phyloP scores from a whole-genome alignment of 1,140 invertebrate genomes.

The Trypoxylus dichotomus region DNA sequence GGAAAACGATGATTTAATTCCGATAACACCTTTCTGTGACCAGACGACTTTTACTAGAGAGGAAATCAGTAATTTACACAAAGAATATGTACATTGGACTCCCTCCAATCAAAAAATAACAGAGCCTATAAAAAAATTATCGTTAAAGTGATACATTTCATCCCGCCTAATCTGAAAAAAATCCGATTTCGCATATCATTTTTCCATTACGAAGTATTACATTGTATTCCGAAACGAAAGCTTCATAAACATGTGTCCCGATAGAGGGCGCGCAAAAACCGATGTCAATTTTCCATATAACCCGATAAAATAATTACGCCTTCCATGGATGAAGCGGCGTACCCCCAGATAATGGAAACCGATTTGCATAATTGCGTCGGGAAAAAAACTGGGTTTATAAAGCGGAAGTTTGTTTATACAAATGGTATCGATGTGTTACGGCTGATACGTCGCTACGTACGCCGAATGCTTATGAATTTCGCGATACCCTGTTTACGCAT shows the following conservation, averaged over 20 bases:
- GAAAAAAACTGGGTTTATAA: conserved; percentile 1
- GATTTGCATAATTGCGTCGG: conserved; percentile 19
- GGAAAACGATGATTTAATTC: no score
- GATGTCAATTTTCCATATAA: not conserved
- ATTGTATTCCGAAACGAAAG: not conserved
- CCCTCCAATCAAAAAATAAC: no score
- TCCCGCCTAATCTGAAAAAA: not conserved
- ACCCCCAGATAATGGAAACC: not conserved
- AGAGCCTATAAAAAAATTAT: not conserved
- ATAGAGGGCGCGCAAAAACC: not conserved
- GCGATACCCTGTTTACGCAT: not conserved
- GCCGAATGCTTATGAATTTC: conserved; percentile 7
- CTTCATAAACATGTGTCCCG: conserved; percentile 13
- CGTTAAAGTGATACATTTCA: not conserved
- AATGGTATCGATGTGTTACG: conserved; percentile 17
- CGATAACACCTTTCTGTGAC: no score
- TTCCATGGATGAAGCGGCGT: not conserved
- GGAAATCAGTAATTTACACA: no score
- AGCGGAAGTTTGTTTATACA: conserved; percentile 20
- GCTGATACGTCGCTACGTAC: not conserved
- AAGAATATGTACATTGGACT: no score
- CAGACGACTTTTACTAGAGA: no score
- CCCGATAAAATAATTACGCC: conserved; percentile 15
- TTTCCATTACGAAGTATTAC: not conserved
- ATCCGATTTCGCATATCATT: not conserved